Conservation (phyloP, 2,113 vertebrate genomes). For the Sinocyclocheilus anshuiensis region DNA sequence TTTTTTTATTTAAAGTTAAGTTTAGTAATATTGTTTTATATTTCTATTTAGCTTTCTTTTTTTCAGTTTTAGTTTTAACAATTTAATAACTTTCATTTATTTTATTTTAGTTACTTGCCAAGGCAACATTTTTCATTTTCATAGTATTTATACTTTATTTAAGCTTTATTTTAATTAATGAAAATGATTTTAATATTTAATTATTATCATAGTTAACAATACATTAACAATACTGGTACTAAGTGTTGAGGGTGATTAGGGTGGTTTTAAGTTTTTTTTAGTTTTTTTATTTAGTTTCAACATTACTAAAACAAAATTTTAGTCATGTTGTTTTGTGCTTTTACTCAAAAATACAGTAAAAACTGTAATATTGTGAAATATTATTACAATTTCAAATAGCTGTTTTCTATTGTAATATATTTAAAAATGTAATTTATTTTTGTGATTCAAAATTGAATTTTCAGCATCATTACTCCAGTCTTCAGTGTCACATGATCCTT, state of each 20-base stretch:
- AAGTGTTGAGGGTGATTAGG: too few species aligned
- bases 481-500: too few species aligned
- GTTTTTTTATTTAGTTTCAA: too few species aligned
- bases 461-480: not conserved
- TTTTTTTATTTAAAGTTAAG: too few species aligned
- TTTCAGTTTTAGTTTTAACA: too few species aligned
- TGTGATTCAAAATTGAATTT: not conserved
- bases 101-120: not conserved
- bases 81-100: not conserved
- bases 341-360: not conserved
- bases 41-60: too few species aligned
- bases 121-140: not conserved
- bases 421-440: not conserved
- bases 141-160: not conserved
- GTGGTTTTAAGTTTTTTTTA: too few species aligned
- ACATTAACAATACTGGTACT: not conserved
- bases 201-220: not conserved
- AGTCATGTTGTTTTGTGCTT: not conserved
- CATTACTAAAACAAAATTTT: not conserved
- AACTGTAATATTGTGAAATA: not conserved
- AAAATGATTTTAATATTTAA: not conserved
- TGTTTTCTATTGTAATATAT: not conserved
- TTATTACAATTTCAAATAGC: not conserved
- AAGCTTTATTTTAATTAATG: too few species aligned
- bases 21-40: too few species aligned